These are phyloP conservation scores for Aeoliscus strigatus DNA, from an alignment of 2,797 vertebrate genomes.

Conservation along the genomic window DNA sequence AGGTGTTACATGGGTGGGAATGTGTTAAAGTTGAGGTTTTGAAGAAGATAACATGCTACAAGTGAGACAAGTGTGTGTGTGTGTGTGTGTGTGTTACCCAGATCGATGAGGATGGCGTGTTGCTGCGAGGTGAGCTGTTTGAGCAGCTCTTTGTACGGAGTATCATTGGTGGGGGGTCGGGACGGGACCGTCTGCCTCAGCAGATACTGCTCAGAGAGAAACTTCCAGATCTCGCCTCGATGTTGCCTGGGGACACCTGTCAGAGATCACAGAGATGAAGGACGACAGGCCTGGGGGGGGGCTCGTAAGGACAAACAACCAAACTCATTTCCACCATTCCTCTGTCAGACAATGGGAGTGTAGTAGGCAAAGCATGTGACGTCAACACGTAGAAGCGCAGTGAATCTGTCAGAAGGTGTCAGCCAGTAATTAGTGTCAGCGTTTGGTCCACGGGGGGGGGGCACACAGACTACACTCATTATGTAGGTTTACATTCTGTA, in stretches of 20 bases:
- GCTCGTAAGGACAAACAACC: no score
- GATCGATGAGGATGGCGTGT: slow-evolving; percentile 95
- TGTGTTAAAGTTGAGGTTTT: slow-evolving; percentile 21
- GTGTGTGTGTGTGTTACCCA: slow-evolving; percentile 77
- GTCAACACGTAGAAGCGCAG: no score
- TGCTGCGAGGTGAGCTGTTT: slow-evolving; percentile 95
- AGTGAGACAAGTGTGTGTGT: background rate
- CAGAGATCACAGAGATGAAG: background rate
- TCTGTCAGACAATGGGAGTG: background rate
- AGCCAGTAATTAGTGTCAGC: no score
- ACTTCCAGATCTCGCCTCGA: slow-evolving; percentile 96
- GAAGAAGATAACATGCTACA: background rate
- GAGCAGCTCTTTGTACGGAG: slow-evolving; percentile 90
- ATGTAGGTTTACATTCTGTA: no score
- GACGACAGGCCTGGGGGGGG: background rate
- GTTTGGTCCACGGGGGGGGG: no score
- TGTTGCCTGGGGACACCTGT: slow-evolving; percentile 91
- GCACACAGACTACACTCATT: no score
- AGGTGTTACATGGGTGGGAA: slow-evolving; percentile 48
- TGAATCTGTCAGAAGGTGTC: no score
- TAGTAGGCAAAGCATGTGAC: slow-evolving; percentile 5
- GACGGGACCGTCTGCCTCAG: slow-evolving; percentile 80
- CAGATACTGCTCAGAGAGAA: slow-evolving; percentile 89
- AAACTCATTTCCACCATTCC: slow-evolving; percentile 1
- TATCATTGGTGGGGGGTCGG: slow-evolving; percentile 79